A percentile compares a stretch with the other conserved stretches of the same genome.
Evolutionary conservation across 2,888 invertebrate species (phyloP).

Genomic region (Eupithecia inturbata): DNA sequence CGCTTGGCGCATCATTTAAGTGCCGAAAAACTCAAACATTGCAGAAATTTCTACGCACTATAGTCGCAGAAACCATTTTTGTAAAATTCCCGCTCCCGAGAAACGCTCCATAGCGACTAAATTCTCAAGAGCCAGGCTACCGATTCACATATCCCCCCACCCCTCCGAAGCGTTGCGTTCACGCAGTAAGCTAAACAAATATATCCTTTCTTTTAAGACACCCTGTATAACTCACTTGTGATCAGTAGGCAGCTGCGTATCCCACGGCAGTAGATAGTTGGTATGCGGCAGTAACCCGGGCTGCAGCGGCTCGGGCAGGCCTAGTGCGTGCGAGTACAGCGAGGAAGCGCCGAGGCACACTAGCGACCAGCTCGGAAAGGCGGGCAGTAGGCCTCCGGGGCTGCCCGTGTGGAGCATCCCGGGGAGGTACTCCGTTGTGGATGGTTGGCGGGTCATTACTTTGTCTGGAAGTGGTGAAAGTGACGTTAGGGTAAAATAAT

Average conservation of each 20-base stretch:
- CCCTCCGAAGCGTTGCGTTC: too few relatives aligned
- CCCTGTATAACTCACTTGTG: constrained; percentile 9
- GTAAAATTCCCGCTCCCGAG: too few relatives aligned
- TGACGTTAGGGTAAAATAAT: not conserved
- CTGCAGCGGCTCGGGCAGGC: constrained; percentile 92
- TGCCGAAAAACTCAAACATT: too few relatives aligned
- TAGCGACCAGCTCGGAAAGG: constrained; percentile 95
- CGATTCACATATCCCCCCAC: too few relatives aligned
- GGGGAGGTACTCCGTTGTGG: constrained; percentile 95
- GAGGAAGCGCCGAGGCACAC: constrained; percentile 95
- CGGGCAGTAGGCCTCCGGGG: constrained; percentile 90
- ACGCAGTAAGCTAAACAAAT: too few relatives aligned
- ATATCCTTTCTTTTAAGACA: too few relatives aligned
- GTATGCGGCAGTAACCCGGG: constrained; percentile 95
- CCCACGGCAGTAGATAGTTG: constrained; percentile 97
- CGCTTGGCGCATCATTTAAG: too few relatives aligned
- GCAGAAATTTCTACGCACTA: too few relatives aligned
- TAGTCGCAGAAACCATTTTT: too few relatives aligned
- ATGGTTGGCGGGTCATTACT: constrained; percentile 86
- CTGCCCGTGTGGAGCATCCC: constrained; percentile 94
- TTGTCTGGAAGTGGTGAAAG: constrained; percentile 75
- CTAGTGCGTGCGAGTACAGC: constrained; percentile 94
- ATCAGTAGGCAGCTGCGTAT: constrained; percentile 61
- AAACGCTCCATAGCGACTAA: too few relatives aligned
- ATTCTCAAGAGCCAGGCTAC: too few relatives aligned